A percentile compares a stretch with the other conserved stretches of the same genome.
phyloP scores from a whole-genome alignment of 2,797 vertebrate genomes.

The Rhabdophis nuchalis region DNA sequence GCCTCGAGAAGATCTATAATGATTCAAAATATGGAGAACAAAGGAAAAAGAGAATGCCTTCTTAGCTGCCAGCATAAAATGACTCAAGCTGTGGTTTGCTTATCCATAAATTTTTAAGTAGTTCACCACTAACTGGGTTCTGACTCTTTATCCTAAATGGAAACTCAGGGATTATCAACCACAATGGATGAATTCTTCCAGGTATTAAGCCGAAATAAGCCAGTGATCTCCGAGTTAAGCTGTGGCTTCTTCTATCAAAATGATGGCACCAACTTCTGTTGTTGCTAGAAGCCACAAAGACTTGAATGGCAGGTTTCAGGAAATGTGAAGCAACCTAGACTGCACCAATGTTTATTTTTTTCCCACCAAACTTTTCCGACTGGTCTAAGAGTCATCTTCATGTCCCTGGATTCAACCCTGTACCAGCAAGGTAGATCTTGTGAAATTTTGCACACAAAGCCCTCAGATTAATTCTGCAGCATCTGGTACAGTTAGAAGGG shows the following conservation, averaged over 20 bases:
- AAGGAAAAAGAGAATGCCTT: background rate
- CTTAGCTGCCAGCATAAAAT: background rate
- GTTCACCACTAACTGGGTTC: background rate
- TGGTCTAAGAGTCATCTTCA: background rate
- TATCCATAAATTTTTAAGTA: background rate
- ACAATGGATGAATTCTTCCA: background rate
- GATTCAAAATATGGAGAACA: background rate
- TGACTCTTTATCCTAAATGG: background rate
- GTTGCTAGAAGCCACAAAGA: background rate
- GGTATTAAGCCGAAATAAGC: background rate
- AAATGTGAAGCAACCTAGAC: background rate
- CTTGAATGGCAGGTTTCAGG: background rate
- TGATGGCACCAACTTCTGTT: background rate
- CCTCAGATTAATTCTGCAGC: background rate
- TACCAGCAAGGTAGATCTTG: background rate
- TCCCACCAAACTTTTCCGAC: background rate
- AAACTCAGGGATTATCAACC: background rate
- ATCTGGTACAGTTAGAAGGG: background rate
- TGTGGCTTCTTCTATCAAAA: background rate
- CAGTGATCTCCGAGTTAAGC: background rate
- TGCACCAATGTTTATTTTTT: background rate
- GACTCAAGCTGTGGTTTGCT: background rate
- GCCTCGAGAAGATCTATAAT: background rate
- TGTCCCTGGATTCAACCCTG: background rate
- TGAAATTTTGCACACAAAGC: background rate